Base-by-base conservation (phyloP, 2,888 invertebrate species). In the Torymus auratus region DNA sequence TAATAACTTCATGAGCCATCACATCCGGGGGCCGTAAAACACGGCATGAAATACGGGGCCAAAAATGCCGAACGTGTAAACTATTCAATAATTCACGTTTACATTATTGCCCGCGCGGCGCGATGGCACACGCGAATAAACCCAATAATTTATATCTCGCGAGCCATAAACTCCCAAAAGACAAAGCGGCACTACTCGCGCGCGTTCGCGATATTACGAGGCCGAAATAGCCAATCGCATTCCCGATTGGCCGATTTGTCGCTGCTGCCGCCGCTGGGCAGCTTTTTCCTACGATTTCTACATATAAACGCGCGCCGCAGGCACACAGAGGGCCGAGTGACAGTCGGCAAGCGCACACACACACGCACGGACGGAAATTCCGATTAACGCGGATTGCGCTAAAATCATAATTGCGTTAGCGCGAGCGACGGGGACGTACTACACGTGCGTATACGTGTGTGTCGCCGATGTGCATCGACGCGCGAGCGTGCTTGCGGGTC, bases 371-470 rank as follows among this genome's bases (percentile, higher is more conserved):
- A 67, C 23, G 71, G 73, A 81, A 74, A 78, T 69, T 81, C 67
- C 61, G 71, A 78, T 78, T 75, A 78, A 82, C 78, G 71, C 61
- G 70, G 65, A 78, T 75, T 75, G 82, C 56, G 71, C 71, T 75
- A 78, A 82, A 78, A 78, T 82, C 78, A 75, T 78, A 82, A 82
- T 78, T 78, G 75, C 78, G 61, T 74, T 81, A 78, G 56, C 15
- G n/a, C 53, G 61, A 41, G 11, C 52, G 20, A 7, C 60, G 41
- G n/a, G 3, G 50, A 10, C 41, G 17, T 60, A 20, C 23, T 11
- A n/a, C 41, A 41, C 41, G 41, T 7, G 5, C n/a, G 17, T 41
- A 41, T 41, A n/a, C 3, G 3, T n/a, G 13, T 28, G 55, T 3
- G 52, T 13, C 52, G 28, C 12, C 1, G 11, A 20, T 53, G 75